phyloP scores from a whole-genome alignment of 2,113 vertebrate genomes.

The Benitochromis conjunctus region DNA sequence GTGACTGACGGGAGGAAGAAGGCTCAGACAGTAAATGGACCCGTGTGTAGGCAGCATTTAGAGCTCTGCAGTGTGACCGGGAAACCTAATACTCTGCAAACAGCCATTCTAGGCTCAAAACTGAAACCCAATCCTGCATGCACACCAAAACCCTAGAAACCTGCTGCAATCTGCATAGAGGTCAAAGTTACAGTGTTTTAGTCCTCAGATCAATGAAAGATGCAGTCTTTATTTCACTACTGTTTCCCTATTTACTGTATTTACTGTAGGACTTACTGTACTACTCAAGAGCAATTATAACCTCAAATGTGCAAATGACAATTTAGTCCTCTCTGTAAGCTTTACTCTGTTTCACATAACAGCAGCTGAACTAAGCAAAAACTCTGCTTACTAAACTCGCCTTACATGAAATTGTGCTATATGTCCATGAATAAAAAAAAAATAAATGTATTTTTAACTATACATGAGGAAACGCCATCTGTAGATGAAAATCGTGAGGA shows the following conservation, averaged over 20 bases:
- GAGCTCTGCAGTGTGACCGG: constrained; percentile 5
- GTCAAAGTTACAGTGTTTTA: not conserved
- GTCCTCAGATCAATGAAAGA: not conserved
- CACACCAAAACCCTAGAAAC: not conserved
- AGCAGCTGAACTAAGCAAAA: not conserved
- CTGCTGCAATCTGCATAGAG: not conserved
- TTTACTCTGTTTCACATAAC: too few species aligned
- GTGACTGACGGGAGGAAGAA: not conserved
- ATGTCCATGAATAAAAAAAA: not conserved
- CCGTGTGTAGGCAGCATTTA: not conserved
- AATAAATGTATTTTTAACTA: not conserved
- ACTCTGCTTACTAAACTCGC: too few species aligned
- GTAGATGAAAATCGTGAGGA: not conserved
- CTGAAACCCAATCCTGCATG: constrained; percentile 17
- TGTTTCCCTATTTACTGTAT: not conserved
- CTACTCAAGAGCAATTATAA: not conserved
- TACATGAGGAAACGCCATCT: not conserved
- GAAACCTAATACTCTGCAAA: constrained; percentile 32
- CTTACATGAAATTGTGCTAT: not conserved
- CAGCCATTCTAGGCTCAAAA: not conserved
- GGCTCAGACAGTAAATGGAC: not conserved
- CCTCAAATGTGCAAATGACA: not conserved
- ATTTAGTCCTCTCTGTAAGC: too few species aligned
- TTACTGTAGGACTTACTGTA: not conserved
- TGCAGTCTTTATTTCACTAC: not conserved